Evolutionary conservation across 1,140 invertebrate genomes (phyloP), one percentile per base, ranked within the genome.

Genomic region (Trissolcus basalis): DNA sequence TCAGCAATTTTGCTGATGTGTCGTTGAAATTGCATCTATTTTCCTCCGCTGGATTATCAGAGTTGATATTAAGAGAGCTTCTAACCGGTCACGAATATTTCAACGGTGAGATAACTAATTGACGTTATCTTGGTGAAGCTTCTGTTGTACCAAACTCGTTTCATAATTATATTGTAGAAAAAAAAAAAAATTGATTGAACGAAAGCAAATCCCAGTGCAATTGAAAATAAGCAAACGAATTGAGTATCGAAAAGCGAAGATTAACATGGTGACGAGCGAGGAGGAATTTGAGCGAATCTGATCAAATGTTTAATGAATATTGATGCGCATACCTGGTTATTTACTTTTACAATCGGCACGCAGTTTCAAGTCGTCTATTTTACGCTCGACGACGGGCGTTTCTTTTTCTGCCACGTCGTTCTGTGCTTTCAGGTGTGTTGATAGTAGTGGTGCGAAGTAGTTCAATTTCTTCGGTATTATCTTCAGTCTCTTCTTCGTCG

Each of bases 381-480:
- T 54, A 14, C 69, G 63, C 33, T 39, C 68, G 68, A 5, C 58
- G 67, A 10, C 65, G 59, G 19, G 39, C 61, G 12, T 27, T 77
- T 59, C 53, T 59, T 49, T 64, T 69, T 47, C 64, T 58, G 36
- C 16, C 75, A 11, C 53, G 63, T 50, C 69, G 58, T 60, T 69
- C 68, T 12, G 69, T 72, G 19, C 16, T 72, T 65, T 63, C 58
- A 13, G 75, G 59, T 1, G 19, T 6, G 19, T 6, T 27, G 19
- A 47, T 45, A 2, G 64, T 64, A 7, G 75, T 77, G 6, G 61
- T 63, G n/a, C 53, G 51, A 43, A 60, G 50, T 4, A 72, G 45
- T 53, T 77, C 74, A 4, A 72, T 49, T 45, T 72, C 69, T 54
- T 77, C 59, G 5, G 64, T 67, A 19, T 69, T 63, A 36, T 64